These are phyloP conservation scores for Drosophila pullipes DNA, from an alignment of 2,888 invertebrate species.

Conservation along the genomic window DNA sequence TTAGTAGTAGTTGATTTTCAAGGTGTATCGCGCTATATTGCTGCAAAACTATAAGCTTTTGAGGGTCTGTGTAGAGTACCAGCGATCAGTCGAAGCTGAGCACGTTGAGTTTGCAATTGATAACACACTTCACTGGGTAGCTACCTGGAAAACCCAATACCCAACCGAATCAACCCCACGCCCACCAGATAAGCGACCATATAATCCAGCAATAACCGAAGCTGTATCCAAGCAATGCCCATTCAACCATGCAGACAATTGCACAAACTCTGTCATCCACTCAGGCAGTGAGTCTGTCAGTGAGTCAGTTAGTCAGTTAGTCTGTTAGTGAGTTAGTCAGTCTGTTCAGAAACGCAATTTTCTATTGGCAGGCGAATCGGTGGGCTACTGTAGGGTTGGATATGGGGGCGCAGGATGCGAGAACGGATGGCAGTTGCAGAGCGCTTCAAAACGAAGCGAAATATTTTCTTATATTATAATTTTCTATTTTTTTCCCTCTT, in stretches of 20 bases:
- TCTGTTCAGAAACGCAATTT: conserved; percentile 68
- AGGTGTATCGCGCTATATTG: background rate
- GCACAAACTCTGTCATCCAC: conserved; percentile 51
- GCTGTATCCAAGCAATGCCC: conserved; percentile 58
- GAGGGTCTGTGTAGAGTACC: conserved; percentile 15
- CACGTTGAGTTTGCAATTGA: conserved; percentile 74
- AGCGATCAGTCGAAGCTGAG: conserved; percentile 29
- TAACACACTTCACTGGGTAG: conserved; percentile 72
- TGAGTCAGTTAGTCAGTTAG: background rate
- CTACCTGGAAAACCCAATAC: background rate
- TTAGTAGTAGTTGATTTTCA: background rate
- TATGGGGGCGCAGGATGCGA: conserved; percentile 18
- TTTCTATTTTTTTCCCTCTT: conserved; percentile 43
- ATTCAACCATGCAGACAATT: conserved; percentile 74
- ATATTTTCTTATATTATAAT: conserved; percentile 49
- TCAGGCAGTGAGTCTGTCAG: conserved; percentile 10
- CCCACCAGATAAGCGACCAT: background rate
- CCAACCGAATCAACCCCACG: background rate
- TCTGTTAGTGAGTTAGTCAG: conserved; percentile 31
- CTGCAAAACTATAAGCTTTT: background rate
- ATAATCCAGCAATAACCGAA: conserved; percentile 26
- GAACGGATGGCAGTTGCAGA: conserved; percentile 21
- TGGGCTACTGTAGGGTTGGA: background rate
- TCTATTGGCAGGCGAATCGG: conserved; percentile 73
- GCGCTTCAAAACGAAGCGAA: conserved; percentile 37